phyloP scores from a whole-genome alignment of 2,797 vertebrate genomes.

The Geotrypetes seraphini region DNA sequence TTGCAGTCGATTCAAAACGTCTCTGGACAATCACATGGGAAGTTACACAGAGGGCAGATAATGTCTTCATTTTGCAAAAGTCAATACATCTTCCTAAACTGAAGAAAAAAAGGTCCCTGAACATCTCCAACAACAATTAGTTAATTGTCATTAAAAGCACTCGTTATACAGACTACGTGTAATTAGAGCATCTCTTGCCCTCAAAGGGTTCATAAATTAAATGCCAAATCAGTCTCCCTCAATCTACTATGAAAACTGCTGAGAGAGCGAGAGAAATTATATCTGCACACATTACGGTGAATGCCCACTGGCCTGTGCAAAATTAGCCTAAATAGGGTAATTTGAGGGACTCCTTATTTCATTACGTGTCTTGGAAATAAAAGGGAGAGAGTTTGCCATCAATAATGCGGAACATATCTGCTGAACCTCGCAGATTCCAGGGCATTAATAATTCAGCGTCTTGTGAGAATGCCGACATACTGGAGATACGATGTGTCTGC shows the following conservation, averaged over 20 bases:
- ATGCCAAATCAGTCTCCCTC: conserved; percentile 38
- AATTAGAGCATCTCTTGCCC: conserved; percentile 47
- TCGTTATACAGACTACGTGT: conserved; percentile 44
- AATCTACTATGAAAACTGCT: conserved; percentile 24
- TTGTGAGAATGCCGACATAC: conserved; percentile 71
- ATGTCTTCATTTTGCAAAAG: conserved; percentile 22
- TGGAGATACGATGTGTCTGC: conserved; percentile 69
- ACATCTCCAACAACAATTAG: conserved; percentile 45
- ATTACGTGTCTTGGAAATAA: conserved; percentile 70
- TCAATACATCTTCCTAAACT: conserved; percentile 40
- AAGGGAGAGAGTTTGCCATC: conserved; percentile 70
- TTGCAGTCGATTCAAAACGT: not conserved
- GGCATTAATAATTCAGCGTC: conserved; percentile 84
- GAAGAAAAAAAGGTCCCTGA: conserved; percentile 32
- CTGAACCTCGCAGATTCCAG: conserved; percentile 71
- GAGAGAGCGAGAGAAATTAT: conserved; percentile 33
- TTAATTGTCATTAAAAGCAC: conserved; percentile 55
- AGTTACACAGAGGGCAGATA: conserved; percentile 15
- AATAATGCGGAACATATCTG: conserved; percentile 72
- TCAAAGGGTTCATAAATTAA: conserved; percentile 50
- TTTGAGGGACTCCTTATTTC: conserved; percentile 63
- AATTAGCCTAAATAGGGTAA: conserved; percentile 65
- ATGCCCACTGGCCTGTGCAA: conserved; percentile 49
- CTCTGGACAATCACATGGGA: conserved; percentile 4
- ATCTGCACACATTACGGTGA: conserved; percentile 52